A percentile compares a stretch with the other conserved stretches of the same genome.
phyloP scores from a whole-genome alignment of 2,797 vertebrate species.

The Moxostoma hubbsi region DNA sequence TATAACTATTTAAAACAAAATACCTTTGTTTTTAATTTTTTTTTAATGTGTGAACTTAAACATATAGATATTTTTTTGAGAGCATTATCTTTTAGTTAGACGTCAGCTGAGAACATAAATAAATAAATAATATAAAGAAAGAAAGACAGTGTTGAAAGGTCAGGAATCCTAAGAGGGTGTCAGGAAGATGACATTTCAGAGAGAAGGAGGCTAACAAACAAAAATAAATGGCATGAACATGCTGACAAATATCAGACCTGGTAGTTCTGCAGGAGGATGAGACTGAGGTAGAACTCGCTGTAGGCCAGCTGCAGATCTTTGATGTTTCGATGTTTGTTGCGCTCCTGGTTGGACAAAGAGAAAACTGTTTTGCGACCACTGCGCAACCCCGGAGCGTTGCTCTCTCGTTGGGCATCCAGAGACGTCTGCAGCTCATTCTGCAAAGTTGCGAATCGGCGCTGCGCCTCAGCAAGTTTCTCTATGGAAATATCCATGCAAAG shows the following conservation, averaged over 20 bases:
- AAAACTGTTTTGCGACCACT: slow-evolving; percentile 89
- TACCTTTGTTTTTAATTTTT: no score
- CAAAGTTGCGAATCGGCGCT: slow-evolving; percentile 91
- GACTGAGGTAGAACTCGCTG: slow-evolving; percentile 99
- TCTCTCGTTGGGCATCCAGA: slow-evolving; percentile 92
- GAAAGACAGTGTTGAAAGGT: no score
- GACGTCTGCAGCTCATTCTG: slow-evolving; percentile 96
- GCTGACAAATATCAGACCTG: slow-evolving; percentile 72
- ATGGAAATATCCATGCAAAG: no score
- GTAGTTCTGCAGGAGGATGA: slow-evolving; percentile 96
- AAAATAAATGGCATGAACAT: slow-evolving; percentile 87
- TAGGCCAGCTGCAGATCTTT: slow-evolving; percentile 98
- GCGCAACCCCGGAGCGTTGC: slow-evolving; percentile 81
- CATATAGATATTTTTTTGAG: no score
- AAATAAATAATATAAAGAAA: background rate
- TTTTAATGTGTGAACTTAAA: no score
- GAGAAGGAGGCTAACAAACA: slow-evolving; percentile 60
- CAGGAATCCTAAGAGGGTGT: background rate
- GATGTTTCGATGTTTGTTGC: slow-evolving; percentile 89
- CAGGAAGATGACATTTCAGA: background rate
- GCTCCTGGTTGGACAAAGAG: slow-evolving; percentile 92
- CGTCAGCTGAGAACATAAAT: slow-evolving; percentile 50
- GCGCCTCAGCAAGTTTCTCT: slow-evolving; percentile 97
- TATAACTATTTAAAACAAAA: no score
- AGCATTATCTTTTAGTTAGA: no score